These are phyloP conservation scores for Parnassius glacialis DNA, from an alignment of 2,888 invertebrate genomes.

Conservation along the genomic window DNA sequence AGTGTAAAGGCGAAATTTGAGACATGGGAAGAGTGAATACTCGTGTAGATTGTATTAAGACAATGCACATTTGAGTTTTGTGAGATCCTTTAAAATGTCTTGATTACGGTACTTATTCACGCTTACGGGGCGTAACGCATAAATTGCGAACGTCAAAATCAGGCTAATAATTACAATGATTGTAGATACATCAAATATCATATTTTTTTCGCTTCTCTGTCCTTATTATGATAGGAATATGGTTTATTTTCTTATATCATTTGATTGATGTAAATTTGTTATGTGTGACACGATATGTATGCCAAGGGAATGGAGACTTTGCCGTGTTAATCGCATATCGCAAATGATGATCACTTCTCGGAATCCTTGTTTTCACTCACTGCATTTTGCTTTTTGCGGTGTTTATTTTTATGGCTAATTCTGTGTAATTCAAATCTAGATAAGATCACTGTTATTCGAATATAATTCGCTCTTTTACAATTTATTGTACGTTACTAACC, in stretches of 20 bases:
- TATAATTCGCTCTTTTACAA: not conserved
- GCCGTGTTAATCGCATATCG: conserved; percentile 47
- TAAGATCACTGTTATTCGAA: conserved; percentile 2
- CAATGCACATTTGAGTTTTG: conserved; percentile 61
- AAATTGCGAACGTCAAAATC: conserved; percentile 59
- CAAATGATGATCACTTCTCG: conserved; percentile 49
- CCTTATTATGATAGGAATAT: conserved; percentile 27
- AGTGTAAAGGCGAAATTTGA: not conserved
- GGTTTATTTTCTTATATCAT: conserved; percentile 25
- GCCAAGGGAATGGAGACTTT: conserved; percentile 43
- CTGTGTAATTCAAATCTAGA: conserved; percentile 27
- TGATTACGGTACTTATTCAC: conserved; percentile 58
- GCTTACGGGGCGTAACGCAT: conserved; percentile 54
- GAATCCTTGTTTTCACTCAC: conserved; percentile 42
- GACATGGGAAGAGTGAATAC: conserved; percentile 12
- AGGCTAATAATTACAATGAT: conserved; percentile 57
- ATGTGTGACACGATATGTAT: conserved; percentile 39
- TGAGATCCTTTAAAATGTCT: conserved; percentile 54
- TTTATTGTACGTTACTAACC: not conserved
- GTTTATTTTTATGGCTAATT: conserved; percentile 20
- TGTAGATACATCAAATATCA: conserved; percentile 30
- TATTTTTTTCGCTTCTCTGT: conserved; percentile 4
- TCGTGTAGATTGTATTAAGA: conserved; percentile 35
- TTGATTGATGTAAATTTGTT: conserved; percentile 5
- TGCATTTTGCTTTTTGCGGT: conserved; percentile 31